These are phyloP conservation scores for Sebastes wilsoni DNA, from an alignment of 2,797 vertebrate genomes.

Conservation along the genomic window DNA sequence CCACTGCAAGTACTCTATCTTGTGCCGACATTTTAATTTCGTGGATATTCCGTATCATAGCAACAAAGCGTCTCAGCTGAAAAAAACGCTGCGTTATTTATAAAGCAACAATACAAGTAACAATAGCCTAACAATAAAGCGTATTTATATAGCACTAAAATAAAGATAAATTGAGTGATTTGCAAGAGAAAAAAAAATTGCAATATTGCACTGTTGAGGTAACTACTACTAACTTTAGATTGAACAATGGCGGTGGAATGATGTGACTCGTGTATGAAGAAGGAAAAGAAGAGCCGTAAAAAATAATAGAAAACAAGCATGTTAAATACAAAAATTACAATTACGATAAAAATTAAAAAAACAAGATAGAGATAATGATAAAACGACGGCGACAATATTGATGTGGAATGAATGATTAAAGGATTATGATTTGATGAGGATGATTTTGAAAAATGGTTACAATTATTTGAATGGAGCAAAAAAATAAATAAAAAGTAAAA, in stretches of 20 bases:
- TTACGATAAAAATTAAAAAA: neutral
- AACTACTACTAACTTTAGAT: neutral
- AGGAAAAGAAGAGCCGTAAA: neutral
- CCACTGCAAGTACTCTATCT: too few species aligned
- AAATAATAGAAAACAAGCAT: neutral
- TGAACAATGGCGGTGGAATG: neutral
- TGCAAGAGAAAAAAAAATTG: too few species aligned
- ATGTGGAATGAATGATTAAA: neutral
- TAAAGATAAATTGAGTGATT: too few species aligned
- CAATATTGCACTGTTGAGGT: neutral
- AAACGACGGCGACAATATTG: neutral
- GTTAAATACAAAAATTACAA: neutral
- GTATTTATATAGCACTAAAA: too few species aligned
- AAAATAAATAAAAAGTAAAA: conserved; percentile 30
- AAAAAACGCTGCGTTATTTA: too few species aligned
- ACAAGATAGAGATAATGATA: neutral
- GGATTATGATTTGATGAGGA: neutral
- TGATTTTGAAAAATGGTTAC: conserved; percentile 34
- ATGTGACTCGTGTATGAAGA: neutral
- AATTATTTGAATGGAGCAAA: conserved; percentile 50
- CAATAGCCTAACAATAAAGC: too few species aligned
- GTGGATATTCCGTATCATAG: too few species aligned
- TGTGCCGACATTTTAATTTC: too few species aligned
- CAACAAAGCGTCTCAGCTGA: too few species aligned
- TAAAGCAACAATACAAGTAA: too few species aligned